Base-by-base conservation (phyloP, 2,113 vertebrate genomes). In the Vanacampus margaritifer region DNA sequence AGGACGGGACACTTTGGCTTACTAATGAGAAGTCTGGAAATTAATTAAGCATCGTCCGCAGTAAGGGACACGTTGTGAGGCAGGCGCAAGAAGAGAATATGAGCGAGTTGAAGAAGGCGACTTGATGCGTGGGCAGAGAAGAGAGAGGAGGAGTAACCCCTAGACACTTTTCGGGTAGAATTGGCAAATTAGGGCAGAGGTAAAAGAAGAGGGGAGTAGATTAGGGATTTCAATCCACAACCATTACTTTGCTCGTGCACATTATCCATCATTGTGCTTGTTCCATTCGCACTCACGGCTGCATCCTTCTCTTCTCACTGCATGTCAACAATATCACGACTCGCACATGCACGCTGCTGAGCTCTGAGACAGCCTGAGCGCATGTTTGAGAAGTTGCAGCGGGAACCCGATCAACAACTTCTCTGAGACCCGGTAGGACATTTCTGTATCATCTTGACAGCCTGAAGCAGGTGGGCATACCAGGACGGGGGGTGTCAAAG, bases 241-340 rank as follows among this genome's bases (percentile, higher is more conserved):
- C 74, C 59, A 69, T 74, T 61, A 63, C 28, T 73, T 68, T 57
- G 16, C 48, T 81, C 79, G 45, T 65, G 59, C 39, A 24, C 74
- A 1, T 71, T 67, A 48, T 69, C 66, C 70, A 75, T 83, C 66
- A 24, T 46, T 72, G 68, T 73, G 45, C 67, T 68, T 60, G 51
- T 39, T 67, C 71, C 46, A 62, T 43, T 58, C 39, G 39, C 46
- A 68, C 72, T 58, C 63, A 12, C 68, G 36, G 65, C 65, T 9
- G 36, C 81, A 67, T 68, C 70, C 67, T 39, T 69, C 67, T 46
- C 46, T n/a, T 36, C 17, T 59, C 63, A 56, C 10, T 74, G 84
- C 84, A 80, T 79, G 86, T 88, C 71, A 87, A 85, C 76, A 77
- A 75, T 87, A 87, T 67, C 76, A 72, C 73, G 64, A 71, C 73